Conservation (phyloP, 2,888 invertebrate species). For the Ophonus ardosiacus region DNA sequence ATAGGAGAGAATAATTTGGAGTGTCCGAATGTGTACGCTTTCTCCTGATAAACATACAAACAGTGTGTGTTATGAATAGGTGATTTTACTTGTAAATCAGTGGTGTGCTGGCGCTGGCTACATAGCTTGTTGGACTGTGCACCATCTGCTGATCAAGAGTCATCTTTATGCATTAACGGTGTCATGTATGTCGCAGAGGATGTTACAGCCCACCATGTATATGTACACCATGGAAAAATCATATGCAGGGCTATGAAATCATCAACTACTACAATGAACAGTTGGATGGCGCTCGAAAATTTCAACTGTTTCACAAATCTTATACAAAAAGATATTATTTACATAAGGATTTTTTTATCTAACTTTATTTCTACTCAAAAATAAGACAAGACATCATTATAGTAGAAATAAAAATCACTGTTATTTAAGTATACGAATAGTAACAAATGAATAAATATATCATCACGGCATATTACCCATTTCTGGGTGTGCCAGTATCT, state of each 20-base stretch:
- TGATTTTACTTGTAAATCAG: conserved; percentile 39
- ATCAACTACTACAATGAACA: not conserved
- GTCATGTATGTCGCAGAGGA: not conserved
- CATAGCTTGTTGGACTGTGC: conserved; percentile 24
- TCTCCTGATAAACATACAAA: conserved; percentile 50
- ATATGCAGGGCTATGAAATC: not conserved
- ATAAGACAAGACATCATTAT: too few species aligned
- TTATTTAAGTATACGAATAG: too few species aligned
- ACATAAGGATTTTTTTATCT: too few species aligned
- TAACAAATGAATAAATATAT: too few species aligned
- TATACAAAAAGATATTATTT: too few species aligned
- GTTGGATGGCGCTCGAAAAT: too few species aligned
- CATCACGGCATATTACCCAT: too few species aligned
- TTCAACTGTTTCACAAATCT: too few species aligned
- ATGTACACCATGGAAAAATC: not conserved
- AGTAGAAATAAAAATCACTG: too few species aligned
- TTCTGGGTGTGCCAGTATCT: too few species aligned
- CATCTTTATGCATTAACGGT: conserved; percentile 43
- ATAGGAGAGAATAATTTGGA: not conserved
- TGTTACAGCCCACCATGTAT: not conserved
- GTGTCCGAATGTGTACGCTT: conserved; percentile 13
- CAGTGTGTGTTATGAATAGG: conserved; percentile 32
- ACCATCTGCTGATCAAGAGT: conserved; percentile 41
- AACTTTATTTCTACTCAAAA: too few species aligned
- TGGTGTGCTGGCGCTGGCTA: not conserved